A percentile compares a stretch with the other conserved stretches of the same genome.
Evolutionary conservation across 2,113 vertebrate species (phyloP).

Genomic region (Catharus fuscescens): DNA sequence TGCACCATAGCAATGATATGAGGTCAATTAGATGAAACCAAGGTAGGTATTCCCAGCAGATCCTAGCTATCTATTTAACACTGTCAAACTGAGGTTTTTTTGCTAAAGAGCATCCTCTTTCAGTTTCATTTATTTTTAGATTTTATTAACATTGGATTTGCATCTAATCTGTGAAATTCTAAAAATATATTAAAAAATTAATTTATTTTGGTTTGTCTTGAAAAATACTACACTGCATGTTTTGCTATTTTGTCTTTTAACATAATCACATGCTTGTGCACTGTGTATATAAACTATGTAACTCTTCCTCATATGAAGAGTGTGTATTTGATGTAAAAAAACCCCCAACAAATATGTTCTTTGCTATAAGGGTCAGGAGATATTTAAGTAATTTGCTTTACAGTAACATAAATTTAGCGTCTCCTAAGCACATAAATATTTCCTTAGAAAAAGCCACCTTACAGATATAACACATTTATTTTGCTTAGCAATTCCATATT

Average conservation of each 20-base stretch:
- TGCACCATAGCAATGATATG: neutral
- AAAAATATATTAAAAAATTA: neutral
- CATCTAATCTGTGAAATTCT: neutral
- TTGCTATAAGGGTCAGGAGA: neutral
- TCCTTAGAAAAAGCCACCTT: neutral
- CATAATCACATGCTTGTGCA: neutral
- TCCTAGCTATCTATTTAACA: conserved; percentile 6
- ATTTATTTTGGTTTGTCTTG: neutral
- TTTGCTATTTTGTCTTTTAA: neutral
- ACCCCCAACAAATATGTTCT: neutral
- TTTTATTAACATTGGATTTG: neutral
- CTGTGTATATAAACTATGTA: neutral
- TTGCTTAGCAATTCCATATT: neutral
- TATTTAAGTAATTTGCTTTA: neutral
- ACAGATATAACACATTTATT: neutral
- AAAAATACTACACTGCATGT: neutral
- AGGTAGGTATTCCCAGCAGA: conserved; percentile 48
- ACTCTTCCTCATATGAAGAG: neutral
- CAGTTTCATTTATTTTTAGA: neutral
- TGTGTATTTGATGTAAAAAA: neutral
- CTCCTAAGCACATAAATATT: neutral
- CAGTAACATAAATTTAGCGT: neutral
- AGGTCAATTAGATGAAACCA: conserved; percentile 47
- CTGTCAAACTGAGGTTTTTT: conserved; percentile 20
- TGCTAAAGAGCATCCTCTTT: neutral